phyloP scores from a whole-genome alignment of 2,113 vertebrate species.

The Megaleporinus macrocephalus region DNA sequence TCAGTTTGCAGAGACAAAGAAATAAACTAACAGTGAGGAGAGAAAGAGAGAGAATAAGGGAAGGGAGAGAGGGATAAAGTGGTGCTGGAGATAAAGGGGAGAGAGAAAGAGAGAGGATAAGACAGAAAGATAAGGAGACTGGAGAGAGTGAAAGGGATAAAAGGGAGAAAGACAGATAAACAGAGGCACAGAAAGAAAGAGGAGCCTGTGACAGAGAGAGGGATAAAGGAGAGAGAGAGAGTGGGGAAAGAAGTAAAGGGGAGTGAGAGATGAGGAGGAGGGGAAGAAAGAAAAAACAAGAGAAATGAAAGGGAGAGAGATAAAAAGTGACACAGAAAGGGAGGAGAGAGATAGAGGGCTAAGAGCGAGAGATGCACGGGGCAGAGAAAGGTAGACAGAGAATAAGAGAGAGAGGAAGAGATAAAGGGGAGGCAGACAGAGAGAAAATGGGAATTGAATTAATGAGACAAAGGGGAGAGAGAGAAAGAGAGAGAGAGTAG shows the following conservation, averaged over 20 bases:
- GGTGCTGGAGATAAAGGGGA: not conserved
- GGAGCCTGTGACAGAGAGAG: no score
- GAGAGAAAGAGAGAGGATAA: not conserved
- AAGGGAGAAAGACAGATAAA: not conserved
- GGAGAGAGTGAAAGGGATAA: not conserved
- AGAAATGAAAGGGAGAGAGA: constrained; percentile 12
- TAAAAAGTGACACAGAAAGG: not conserved
- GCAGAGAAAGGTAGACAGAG: not conserved
- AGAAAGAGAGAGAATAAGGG: constrained; percentile 21
- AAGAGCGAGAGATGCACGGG: not conserved
- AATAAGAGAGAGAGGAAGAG: not conserved
- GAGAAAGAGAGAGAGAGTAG: no score
- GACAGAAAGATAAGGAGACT: not conserved
- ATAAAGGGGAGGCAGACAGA: not conserved
- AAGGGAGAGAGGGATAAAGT: not conserved
- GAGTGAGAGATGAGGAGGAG: not conserved
- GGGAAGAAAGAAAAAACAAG: not conserved
- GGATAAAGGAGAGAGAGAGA: not conserved
- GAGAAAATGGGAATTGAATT: no score
- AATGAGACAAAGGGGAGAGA: no score
- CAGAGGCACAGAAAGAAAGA: not conserved
- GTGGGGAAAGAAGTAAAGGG: not conserved
- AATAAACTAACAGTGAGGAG: not conserved
- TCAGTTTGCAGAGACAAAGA: not conserved
- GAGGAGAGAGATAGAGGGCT: not conserved